Conservation (phyloP, 1,140 invertebrate genomes). For the Solenopsis fugax region DNA sequence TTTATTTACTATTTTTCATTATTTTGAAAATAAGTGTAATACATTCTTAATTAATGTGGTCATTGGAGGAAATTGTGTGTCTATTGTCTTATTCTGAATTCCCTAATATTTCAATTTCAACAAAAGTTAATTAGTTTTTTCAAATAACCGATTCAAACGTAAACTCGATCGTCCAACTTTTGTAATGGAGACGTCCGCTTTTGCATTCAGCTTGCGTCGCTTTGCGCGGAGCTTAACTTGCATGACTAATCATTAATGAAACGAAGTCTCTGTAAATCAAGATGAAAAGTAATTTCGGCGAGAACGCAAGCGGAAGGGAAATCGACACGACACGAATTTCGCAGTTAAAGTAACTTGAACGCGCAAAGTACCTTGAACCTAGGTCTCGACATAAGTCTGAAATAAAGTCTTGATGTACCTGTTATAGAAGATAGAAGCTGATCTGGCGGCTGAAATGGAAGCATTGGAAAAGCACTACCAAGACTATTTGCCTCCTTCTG, state of each 20-base stretch:
- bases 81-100: too few species aligned
- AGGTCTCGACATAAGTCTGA: slow-evolving; percentile 58
- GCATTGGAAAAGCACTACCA: slow-evolving; percentile 84
- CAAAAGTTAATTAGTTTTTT: too few species aligned
- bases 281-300: slow-evolving; percentile 19
- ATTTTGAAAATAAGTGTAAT: too few species aligned
- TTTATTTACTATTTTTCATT: too few species aligned
- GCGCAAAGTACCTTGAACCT: neutral
- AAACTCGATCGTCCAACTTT: neutral
- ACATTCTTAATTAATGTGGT: too few species aligned
- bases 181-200: slow-evolving; percentile 4
- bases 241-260: slow-evolving; percentile 63
- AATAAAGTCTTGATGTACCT: slow-evolving; percentile 79
- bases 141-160: neutral
- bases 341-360: slow-evolving; percentile 13
- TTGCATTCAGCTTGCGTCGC: slow-evolving; percentile 43
- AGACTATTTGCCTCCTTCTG: slow-evolving; percentile 82
- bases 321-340: slow-evolving; percentile 20
- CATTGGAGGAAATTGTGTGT: too few species aligned
- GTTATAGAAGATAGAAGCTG: slow-evolving; percentile 85
- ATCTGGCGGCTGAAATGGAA: slow-evolving; percentile 84
- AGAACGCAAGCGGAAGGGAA: neutral
- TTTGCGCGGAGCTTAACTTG: slow-evolving; percentile 57
- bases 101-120: too few species aligned
- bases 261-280: slow-evolving; percentile 17